A percentile compares a stretch with the other conserved stretches of the same genome.
Conservation (phyloP, 2,888 invertebrate species). For the Coelopa pilipes region DNA sequence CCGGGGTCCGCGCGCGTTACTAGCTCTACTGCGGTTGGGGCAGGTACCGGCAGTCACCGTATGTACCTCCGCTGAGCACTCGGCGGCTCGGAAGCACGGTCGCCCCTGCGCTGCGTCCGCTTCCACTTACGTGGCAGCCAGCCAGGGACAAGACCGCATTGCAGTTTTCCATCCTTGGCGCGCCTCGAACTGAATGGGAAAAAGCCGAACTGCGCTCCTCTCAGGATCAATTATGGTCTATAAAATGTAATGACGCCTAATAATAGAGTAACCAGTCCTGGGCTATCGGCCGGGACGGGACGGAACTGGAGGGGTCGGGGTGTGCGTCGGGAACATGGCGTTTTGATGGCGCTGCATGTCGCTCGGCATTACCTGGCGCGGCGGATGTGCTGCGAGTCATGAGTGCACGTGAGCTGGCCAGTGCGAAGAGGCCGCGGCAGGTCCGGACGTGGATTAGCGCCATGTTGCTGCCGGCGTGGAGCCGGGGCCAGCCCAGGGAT, state of each 20-base stretch:
- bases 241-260: conserved; percentile 67
- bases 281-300: not conserved
- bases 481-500: conserved; percentile 44
- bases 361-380: conserved; percentile 48
- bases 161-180: conserved; percentile 14
- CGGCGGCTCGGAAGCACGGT: no score
- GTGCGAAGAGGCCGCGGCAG: conserved; percentile 18
- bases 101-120: no score
- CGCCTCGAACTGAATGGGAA: not conserved
- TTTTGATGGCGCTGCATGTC: conserved; percentile 50
- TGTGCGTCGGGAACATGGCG: not conserved
- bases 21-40: no score
- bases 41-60: no score
- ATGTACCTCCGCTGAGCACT: no score
- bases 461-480: conserved; percentile 42
- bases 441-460: conserved; percentile 59
- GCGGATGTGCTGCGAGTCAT: conserved; percentile 40
- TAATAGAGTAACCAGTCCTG: conserved; percentile 57
- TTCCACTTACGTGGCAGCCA: not conserved
- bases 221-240: conserved; percentile 48
- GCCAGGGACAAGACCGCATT: not conserved
- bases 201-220: not conserved
- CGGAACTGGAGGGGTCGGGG: no score
- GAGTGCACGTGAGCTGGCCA: conserved; percentile 26
- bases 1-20: no score